phyloP scores from a whole-genome alignment of 2,888 invertebrate species.

The Zele albiditarsus region DNA sequence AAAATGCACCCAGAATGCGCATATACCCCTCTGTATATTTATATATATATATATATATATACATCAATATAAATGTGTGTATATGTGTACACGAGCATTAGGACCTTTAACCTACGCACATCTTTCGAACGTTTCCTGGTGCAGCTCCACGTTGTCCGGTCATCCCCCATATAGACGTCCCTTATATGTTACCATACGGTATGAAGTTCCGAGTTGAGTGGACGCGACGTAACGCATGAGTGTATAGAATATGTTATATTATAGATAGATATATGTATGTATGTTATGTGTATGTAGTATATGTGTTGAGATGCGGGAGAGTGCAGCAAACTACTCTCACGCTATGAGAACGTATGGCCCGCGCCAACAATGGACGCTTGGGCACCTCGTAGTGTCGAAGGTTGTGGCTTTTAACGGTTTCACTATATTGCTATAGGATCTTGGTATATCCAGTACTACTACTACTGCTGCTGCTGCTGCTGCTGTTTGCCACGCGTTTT shows the following conservation, averaged over 20 bases:
- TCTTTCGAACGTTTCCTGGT: constrained; percentile 58
- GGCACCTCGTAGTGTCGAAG: constrained; percentile 48
- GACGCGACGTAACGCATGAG: background rate
- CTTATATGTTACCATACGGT: constrained; percentile 10
- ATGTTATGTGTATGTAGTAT: background rate
- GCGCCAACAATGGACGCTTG: constrained; percentile 41
- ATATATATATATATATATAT: background rate
- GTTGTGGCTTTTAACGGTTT: constrained; percentile 55
- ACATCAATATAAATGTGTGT: background rate
- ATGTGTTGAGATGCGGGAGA: background rate
- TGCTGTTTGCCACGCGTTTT: constrained; percentile 38
- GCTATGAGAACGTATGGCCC: constrained; percentile 36
- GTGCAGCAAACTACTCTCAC: constrained; percentile 10
- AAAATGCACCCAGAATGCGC: background rate
- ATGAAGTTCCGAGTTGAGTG: background rate
- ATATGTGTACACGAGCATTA: background rate
- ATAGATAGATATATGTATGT: constrained; percentile 15
- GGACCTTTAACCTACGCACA: constrained; percentile 56
- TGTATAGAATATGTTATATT: constrained; percentile 11
- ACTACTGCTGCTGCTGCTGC: constrained; percentile 27
- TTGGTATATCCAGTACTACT: background rate
- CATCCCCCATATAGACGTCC: background rate
- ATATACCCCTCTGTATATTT: background rate
- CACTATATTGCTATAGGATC: constrained; percentile 39
- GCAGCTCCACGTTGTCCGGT: constrained; percentile 42